Conservation (phyloP, 2,113 vertebrate species). For the Myxocyprinus asiaticus region DNA sequence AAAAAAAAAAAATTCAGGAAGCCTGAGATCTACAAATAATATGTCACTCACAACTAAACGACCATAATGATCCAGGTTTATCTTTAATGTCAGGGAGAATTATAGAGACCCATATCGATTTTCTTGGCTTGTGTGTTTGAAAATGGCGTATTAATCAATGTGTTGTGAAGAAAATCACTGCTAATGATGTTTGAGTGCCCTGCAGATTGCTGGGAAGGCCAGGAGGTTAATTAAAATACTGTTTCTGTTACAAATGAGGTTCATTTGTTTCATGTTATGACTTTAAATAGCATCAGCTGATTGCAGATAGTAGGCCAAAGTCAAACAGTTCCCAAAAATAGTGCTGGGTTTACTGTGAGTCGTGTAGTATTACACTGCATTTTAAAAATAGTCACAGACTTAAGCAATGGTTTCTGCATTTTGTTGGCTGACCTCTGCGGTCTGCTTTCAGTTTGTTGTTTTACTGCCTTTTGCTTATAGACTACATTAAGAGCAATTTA, state of each 20-base stretch:
- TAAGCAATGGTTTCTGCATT: slow-evolving; percentile 3
- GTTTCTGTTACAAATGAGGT: slow-evolving; percentile 6
- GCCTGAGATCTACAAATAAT: too few relatives aligned
- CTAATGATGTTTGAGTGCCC: slow-evolving; percentile 2
- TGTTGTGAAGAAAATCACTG: neutral
- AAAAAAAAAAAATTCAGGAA: too few relatives aligned
- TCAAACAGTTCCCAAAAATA: slow-evolving; percentile 37
- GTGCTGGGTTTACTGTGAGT: slow-evolving; percentile 33
- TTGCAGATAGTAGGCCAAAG: slow-evolving; percentile 24
- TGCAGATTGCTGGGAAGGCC: neutral
- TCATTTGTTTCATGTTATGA: slow-evolving; percentile 8
- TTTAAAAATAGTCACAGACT: slow-evolving; percentile 51
- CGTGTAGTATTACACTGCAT: slow-evolving; percentile 53
- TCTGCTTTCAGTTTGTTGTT: slow-evolving; percentile 30
- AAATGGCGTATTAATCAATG: neutral
- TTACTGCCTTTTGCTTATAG: neutral
- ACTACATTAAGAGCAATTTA: slow-evolving; percentile 19
- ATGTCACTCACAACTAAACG: too few relatives aligned
- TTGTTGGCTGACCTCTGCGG: slow-evolving; percentile 36
- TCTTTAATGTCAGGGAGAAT: neutral
- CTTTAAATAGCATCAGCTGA: slow-evolving; percentile 17
- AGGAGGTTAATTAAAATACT: neutral
- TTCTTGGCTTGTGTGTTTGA: neutral
- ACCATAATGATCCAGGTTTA: neutral
- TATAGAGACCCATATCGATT: neutral